Conservation (phyloP, 2,888 invertebrate genomes). For the Lepidonotus clava region DNA sequence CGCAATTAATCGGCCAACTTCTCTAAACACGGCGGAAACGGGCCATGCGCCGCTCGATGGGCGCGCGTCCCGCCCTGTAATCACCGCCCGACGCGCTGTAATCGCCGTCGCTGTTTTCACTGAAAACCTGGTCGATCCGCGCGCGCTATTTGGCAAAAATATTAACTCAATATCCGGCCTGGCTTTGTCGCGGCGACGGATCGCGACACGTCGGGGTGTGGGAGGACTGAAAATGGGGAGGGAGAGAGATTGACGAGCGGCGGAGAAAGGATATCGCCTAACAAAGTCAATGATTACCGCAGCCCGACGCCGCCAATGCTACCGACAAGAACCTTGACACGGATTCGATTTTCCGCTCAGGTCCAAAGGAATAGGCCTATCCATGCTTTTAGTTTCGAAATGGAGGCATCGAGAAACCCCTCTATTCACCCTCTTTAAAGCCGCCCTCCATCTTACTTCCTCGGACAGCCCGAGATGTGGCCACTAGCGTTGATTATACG, state of each 20-base stretch:
- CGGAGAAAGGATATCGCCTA: not conserved
- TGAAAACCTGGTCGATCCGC: slow-evolving; percentile 31
- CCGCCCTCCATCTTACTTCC: too few species aligned
- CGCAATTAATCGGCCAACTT: slow-evolving; percentile 38
- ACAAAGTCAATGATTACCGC: slow-evolving; percentile 21
- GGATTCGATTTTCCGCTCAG: not conserved
- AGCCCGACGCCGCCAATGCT: not conserved
- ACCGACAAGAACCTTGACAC: not conserved
- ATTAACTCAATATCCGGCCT: slow-evolving; percentile 49
- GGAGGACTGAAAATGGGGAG: not conserved
- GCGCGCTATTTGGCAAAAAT: slow-evolving; percentile 52
- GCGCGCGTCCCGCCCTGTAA: slow-evolving; percentile 28
- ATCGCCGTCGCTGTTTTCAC: slow-evolving; percentile 42
- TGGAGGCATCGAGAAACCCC: not conserved
- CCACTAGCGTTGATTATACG: too few species aligned
- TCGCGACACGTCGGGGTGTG: slow-evolving; percentile 3
- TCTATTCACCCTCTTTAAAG: not conserved
- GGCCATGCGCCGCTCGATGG: not conserved
- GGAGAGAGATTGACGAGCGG: not conserved
- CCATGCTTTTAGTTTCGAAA: not conserved
- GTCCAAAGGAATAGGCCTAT: too few species aligned
- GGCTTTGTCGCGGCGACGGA: not conserved
- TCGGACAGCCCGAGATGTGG: too few species aligned
- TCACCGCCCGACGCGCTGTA: slow-evolving; percentile 14
- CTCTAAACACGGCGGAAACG: slow-evolving; percentile 51